phyloP scores from a whole-genome alignment of 2,797 vertebrate genomes.

The Gymnopithys bicolor region DNA sequence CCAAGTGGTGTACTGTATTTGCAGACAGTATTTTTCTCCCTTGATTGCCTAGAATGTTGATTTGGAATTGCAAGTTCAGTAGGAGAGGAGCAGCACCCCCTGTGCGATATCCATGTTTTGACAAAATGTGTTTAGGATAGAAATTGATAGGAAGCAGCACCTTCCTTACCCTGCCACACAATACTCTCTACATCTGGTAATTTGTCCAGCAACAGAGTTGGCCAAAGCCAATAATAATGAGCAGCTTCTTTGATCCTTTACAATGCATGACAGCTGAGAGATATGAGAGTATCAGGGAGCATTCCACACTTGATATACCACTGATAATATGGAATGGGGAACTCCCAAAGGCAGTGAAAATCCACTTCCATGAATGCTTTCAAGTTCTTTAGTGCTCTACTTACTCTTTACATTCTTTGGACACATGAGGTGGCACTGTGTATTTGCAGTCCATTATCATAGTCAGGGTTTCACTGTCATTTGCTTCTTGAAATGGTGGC shows the following conservation, averaged over 20 bases:
- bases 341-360: background rate
- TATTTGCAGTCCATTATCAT: constrained; percentile 99
- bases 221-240: background rate
- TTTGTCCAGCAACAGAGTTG: background rate
- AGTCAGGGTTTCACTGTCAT: constrained; percentile 96
- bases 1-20: background rate
- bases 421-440: constrained; percentile 89
- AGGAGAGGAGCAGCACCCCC: background rate
- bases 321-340: background rate
- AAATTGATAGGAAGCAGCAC: background rate
- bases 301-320: background rate
- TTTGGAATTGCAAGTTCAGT: background rate
- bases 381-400: constrained; percentile 60
- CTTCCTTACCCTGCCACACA: background rate
- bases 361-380: background rate
- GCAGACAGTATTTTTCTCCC: background rate
- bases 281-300: background rate
- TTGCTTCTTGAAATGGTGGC: constrained; percentile 97
- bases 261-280: background rate
- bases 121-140: background rate
- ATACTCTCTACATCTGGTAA: background rate
- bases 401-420: constrained; percentile 93
- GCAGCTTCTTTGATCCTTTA: background rate
- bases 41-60: background rate
- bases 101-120: background rate